Evolutionary conservation across 2,797 vertebrate genomes (phyloP).

Genomic region (Pangasius krempfi): DNA sequence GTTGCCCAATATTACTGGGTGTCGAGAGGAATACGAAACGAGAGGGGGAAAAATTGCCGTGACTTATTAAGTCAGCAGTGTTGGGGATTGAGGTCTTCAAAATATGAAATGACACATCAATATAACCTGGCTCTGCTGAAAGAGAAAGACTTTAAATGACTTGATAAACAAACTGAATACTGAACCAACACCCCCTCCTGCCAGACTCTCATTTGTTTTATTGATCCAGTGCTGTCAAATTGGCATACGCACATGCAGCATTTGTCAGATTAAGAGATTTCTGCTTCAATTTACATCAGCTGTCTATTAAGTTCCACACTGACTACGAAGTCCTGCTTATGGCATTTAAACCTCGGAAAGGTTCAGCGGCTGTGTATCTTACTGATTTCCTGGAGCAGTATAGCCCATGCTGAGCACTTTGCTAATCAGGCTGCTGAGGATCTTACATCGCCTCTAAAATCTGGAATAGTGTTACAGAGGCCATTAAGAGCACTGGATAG

Average conservation of each 20-base stretch:
- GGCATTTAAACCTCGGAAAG: not conserved
- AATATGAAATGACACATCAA: conserved; percentile 38
- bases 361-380: not conserved
- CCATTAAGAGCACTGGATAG: not conserved
- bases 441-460: not conserved
- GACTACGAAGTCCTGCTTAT: conserved; percentile 13
- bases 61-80: conserved; percentile 46
- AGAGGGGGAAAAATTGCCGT: conserved; percentile 3
- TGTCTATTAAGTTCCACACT: conserved; percentile 15
- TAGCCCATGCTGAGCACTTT: not conserved
- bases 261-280: conserved; percentile 29
- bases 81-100: conserved; percentile 38
- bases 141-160: conserved; percentile 15
- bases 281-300: conserved; percentile 19
- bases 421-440: not conserved
- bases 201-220: conserved; percentile 18
- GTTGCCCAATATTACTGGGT: conserved; percentile 52
- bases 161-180: conserved; percentile 22
- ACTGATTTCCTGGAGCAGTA: conserved; percentile 1
- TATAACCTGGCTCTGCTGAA: conserved; percentile 30
- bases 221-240: conserved; percentile 21
- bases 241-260: conserved; percentile 9
- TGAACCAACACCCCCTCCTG: not conserved
- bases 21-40: conserved; percentile 37
- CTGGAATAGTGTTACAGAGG: not conserved